Base-by-base conservation (phyloP, 1,140 invertebrate genomes). In the Halictus rubicundus region DNA sequence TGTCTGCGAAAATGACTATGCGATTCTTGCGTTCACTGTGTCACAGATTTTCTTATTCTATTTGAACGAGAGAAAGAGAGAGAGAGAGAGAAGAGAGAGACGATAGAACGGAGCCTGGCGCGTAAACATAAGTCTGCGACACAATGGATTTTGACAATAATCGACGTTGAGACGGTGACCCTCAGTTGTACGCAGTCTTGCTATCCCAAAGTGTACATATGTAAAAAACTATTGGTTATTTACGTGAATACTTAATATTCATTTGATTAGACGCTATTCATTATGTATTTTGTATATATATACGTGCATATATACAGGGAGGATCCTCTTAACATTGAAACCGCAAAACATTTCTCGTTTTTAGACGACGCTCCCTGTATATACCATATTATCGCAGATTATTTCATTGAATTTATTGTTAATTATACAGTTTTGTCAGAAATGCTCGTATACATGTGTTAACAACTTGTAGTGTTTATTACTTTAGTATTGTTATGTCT, bases 401-500 rank as follows among this genome's bases (percentile, higher is more conserved):
- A 78, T 78, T 70, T 78, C 46, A 64, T 39, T 27, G 42, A 54
- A n/a, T 74, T 52, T 73, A 49, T 73, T 39, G 39, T 79, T 79
- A 65, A 73, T 73, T 73, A 49, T 79, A 25, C 63, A 65, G 2
- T 74, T 79, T 68, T 66, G 59, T 77, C 71, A 80, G 85, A 74
- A 82, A 88, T 83, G 75, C 87, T 90, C 89, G 85, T 89, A 89
- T 84, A 88, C 85, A 87, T 84, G 78, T 86, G 78, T 88, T 87
- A 79, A 73, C 52, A 83, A 83, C 83, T 87, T 79, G 78, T 86
- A 88, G 83, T 72, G 81, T 88, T 87, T 85, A 88, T 88, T 83
- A 86, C 83, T 84, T 84, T 88, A 88, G 83, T 78, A 83, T 81
- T 84, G 88, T 89, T 88, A 88, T 65, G 71, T 25, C 60, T 88